Evolutionary conservation across 2,888 invertebrate species (phyloP).

Genomic region (Dicyrtoma fusca): DNA sequence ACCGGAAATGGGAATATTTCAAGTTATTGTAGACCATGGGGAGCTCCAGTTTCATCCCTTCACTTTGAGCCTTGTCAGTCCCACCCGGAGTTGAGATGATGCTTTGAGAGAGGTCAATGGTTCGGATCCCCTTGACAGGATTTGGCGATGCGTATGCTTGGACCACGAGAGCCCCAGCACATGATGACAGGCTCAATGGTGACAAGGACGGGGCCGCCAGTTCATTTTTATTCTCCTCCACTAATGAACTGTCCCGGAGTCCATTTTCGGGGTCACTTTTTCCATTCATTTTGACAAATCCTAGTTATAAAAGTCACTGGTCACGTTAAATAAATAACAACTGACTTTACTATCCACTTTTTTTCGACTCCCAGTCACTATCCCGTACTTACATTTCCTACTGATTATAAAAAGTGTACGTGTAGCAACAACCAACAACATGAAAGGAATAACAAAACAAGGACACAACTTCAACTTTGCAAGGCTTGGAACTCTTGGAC

Average conservation of each 20-base stretch:
- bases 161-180: slow-evolving; percentile 22
- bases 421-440: too few relatives aligned
- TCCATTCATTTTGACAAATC: slow-evolving; percentile 14
- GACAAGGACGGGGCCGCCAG: slow-evolving; percentile 6
- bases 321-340: too few relatives aligned
- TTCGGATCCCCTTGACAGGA: not conserved
- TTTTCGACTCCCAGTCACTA: too few relatives aligned
- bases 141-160: slow-evolving; percentile 2
- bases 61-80: not conserved
- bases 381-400: too few relatives aligned
- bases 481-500: too few relatives aligned
- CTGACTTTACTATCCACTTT: too few relatives aligned
- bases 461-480: too few relatives aligned
- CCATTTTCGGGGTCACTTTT: slow-evolving; percentile 24
- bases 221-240: slow-evolving; percentile 12
- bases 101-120: not conserved
- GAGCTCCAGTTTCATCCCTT: slow-evolving; percentile 29
- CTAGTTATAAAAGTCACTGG: too few relatives aligned
- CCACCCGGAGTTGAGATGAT: not conserved
- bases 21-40: slow-evolving; percentile 31
- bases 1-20: slow-evolving; percentile 25
- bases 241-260: slow-evolving; percentile 13
- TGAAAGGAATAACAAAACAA: too few relatives aligned
- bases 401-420: too few relatives aligned
- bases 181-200: slow-evolving; percentile 26